Conservation (phyloP, 2,797 vertebrate genomes). For the Platalea minor region DNA sequence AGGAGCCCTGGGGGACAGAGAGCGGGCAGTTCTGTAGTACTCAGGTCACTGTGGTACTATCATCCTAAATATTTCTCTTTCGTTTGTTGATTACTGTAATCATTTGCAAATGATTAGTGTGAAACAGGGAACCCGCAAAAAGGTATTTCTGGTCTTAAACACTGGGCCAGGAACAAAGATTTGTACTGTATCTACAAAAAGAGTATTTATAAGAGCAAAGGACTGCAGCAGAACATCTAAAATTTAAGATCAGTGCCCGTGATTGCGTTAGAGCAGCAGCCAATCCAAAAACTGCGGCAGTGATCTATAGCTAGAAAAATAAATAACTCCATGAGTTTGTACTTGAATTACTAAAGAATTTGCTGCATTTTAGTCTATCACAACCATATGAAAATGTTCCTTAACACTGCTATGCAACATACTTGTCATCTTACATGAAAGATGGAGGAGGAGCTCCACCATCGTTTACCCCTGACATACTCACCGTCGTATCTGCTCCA, state of each 20-base stretch:
- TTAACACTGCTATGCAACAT: not conserved
- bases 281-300: not conserved
- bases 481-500: fast-evolving
- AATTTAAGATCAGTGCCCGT: not conserved
- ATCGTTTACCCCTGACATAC: not conserved
- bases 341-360: not conserved
- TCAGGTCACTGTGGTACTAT: not conserved
- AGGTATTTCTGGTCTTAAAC: not conserved
- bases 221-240: not conserved
- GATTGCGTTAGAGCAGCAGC: not conserved
- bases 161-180: not conserved
- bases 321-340: not conserved
- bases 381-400: not conserved
- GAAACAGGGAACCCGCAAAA: not conserved
- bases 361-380: not conserved
- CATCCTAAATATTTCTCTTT: not conserved
- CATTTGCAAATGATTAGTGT: not conserved
- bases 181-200: not conserved
- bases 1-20: not conserved
- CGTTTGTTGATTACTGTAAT: not conserved
- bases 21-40: not conserved
- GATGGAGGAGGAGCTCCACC: not conserved
- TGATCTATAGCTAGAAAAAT: not conserved
- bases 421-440: not conserved
- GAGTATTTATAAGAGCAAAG: not conserved